Conservation (phyloP, 1,140 invertebrate species). For the Papilio machaon region DNA sequence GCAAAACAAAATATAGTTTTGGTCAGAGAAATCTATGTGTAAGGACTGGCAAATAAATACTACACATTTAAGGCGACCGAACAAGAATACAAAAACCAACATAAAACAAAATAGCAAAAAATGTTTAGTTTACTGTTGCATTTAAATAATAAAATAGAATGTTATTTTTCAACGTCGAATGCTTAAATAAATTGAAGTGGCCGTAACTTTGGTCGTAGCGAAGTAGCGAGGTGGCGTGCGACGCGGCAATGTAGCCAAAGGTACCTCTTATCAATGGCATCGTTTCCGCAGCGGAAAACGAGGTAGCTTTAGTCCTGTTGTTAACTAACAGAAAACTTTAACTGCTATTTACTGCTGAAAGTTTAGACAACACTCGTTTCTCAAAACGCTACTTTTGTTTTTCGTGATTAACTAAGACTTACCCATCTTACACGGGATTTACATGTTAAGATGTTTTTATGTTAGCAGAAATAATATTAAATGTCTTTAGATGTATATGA, state of each 20-base stretch:
- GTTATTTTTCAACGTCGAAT: conserved; percentile 26
- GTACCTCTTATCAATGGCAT: conserved; percentile 57
- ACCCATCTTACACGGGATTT: neutral
- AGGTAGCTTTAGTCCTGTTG: conserved; percentile 51
- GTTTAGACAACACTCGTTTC: conserved; percentile 44
- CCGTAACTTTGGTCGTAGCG: neutral
- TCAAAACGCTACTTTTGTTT: conserved; percentile 29
- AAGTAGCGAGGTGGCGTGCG: conserved; percentile 52
- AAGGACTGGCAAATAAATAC: neutral
- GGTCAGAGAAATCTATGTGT: neutral
- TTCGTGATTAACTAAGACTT: neutral
- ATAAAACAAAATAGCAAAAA: neutral
- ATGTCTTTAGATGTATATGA: neutral
- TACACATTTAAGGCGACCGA: neutral
- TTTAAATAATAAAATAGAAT: conserved; percentile 23
- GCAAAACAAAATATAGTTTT: too few species aligned
- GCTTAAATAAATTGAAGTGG: conserved; percentile 43
- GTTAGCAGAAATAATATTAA: neutral
- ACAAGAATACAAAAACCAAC: neutral
- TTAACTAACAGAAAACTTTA: conserved; percentile 57
- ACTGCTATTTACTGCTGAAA: conserved; percentile 45
- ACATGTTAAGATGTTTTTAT: neutral
- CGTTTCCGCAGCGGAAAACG: conserved; percentile 62
- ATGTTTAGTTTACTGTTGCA: conserved; percentile 19
- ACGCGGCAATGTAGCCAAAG: conserved; percentile 55